Conservation (phyloP, 2,888 invertebrate genomes). For the Polydrusus cervinus region DNA sequence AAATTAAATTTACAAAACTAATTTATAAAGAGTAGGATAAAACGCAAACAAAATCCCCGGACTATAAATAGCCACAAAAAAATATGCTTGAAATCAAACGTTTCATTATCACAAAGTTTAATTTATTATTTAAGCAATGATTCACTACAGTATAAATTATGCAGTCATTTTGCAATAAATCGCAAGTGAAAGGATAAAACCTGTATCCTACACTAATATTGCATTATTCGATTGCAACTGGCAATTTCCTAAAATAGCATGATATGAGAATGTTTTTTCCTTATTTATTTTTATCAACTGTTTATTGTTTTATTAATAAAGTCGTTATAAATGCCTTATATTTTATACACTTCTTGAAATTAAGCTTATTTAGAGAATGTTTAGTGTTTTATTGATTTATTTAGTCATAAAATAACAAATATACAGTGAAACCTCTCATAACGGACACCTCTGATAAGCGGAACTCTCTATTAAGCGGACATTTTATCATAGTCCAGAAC, state of each 20-base stretch:
- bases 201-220: conserved; percentile 33
- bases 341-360: too few relatives aligned
- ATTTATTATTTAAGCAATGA: conserved; percentile 20
- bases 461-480: too few relatives aligned
- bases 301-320: conserved; percentile 16
- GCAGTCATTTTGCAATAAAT: conserved; percentile 22
- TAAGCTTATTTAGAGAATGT: too few relatives aligned
- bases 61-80: neutral
- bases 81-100: neutral
- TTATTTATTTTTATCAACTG: neutral
- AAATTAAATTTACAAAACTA: too few relatives aligned
- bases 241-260: conserved; percentile 26
- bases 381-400: too few relatives aligned
- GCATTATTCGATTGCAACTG: conserved; percentile 22
- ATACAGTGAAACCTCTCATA: too few relatives aligned
- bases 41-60: too few relatives aligned
- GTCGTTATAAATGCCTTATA: too few relatives aligned
- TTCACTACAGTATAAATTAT: conserved; percentile 18
- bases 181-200: conserved; percentile 31
- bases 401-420: too few relatives aligned
- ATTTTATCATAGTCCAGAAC: too few relatives aligned
- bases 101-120: neutral
- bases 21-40: too few relatives aligned
- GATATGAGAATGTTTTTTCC: conserved; percentile 4
- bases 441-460: too few relatives aligned